Percentiles rank a stretch among this genome's conserved stretches.
Conservation (phyloP, 2,113 vertebrate species). For the Origma solitaria region DNA sequence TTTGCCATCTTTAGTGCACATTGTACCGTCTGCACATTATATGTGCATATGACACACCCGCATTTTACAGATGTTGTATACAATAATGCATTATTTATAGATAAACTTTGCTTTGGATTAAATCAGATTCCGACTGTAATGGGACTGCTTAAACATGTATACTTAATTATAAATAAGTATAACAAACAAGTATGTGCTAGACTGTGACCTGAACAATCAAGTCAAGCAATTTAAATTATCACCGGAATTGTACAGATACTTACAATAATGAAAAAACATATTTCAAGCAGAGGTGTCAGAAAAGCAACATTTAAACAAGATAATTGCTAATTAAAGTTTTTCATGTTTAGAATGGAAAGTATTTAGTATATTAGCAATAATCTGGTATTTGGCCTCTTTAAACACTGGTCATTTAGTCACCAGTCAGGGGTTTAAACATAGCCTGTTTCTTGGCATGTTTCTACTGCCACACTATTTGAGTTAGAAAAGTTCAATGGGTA, state of each 20-base stretch:
- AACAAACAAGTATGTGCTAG: slow-evolving; percentile 12
- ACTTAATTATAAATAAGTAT: slow-evolving; percentile 21
- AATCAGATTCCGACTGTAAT: slow-evolving; percentile 11
- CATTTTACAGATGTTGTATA: slow-evolving; percentile 8
- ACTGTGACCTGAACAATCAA: slow-evolving; percentile 28
- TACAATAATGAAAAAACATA: background rate
- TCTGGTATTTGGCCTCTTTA: background rate
- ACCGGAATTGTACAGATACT: background rate
- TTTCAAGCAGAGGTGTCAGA: background rate
- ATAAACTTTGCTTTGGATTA: slow-evolving; percentile 36
- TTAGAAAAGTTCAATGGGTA: slow-evolving; percentile 38
- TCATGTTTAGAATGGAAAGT: background rate
- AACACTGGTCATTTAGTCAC: background rate
- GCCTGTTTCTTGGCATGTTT: background rate
- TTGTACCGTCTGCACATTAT: background rate
- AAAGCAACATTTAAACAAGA: background rate
- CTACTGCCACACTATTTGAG: background rate
- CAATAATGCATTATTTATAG: slow-evolving; percentile 43
- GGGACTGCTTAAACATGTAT: background rate
- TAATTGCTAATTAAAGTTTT: background rate
- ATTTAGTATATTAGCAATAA: background rate
- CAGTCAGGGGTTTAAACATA: background rate
- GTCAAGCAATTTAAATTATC: slow-evolving; percentile 6
- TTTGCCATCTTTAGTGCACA: background rate
- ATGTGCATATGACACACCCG: background rate